Conservation (phyloP, 1,140 invertebrate species). For the Zaprionus tsacasi region DNA sequence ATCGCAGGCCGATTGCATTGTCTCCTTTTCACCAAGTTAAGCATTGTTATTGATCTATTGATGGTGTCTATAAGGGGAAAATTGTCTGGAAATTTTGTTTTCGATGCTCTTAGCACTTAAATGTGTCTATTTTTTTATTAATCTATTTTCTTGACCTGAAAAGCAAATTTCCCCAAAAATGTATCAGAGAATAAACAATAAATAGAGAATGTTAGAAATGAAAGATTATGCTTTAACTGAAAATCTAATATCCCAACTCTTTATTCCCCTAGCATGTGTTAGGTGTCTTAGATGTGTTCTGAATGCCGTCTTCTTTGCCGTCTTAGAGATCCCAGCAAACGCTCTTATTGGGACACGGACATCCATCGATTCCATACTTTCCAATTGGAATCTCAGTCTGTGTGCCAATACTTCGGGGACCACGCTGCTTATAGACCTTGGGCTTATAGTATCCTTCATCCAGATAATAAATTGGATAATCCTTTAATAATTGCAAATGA, state of each 20-base stretch:
- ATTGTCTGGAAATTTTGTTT: neutral
- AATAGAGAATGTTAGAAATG: neutral
- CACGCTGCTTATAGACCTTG: slow-evolving; percentile 17
- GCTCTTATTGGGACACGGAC: slow-evolving; percentile 57
- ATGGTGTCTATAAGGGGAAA: neutral
- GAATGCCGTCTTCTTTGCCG: neutral
- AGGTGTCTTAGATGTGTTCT: neutral
- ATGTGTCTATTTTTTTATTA: neutral
- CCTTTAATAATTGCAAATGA: slow-evolving; percentile 40
- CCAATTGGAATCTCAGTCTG: slow-evolving; percentile 62
- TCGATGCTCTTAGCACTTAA: neutral
- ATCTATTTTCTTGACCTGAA: neutral
- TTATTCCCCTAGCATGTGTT: slow-evolving; percentile 24
- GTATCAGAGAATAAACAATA: neutral
- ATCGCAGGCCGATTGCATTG: neutral
- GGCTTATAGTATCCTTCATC: slow-evolving; percentile 45
- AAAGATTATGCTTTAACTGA: neutral
- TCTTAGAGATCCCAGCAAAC: slow-evolving; percentile 57
- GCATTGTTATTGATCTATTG: neutral
- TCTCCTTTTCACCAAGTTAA: neutral
- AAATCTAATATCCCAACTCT: slow-evolving; percentile 7
- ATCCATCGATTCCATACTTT: slow-evolving; percentile 63
- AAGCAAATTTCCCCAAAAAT: neutral
- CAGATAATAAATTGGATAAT: slow-evolving; percentile 55
- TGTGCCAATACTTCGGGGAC: slow-evolving; percentile 49